phyloP scores from a whole-genome alignment of 2,797 vertebrate genomes.

The Buceros bicornis region DNA sequence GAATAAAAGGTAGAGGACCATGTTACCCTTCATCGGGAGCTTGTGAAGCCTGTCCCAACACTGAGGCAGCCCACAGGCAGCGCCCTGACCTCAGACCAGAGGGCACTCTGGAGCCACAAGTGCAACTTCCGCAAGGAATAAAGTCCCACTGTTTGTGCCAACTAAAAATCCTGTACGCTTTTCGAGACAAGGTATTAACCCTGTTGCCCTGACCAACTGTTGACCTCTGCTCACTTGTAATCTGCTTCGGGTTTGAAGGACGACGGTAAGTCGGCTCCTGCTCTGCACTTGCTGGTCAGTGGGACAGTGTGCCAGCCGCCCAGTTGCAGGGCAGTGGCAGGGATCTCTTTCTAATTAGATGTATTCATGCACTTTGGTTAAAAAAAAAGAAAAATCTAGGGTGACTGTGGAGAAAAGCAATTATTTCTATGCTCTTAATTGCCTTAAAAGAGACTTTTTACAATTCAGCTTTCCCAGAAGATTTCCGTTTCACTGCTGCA shows the following conservation, averaged over 20 bases:
- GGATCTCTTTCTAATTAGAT: background rate
- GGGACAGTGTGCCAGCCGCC: background rate
- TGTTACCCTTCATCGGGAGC: background rate
- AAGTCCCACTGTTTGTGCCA: slow-evolving; percentile 1
- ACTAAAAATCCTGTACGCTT: background rate
- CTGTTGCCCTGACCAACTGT: background rate
- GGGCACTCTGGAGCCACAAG: slow-evolving; percentile 35
- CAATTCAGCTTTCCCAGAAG: slow-evolving; percentile 7
- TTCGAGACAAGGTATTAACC: slow-evolving; percentile 39
- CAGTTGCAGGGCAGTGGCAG: background rate
- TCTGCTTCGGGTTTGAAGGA: slow-evolving; percentile 7
- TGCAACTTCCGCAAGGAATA: background rate
- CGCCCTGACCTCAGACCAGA: background rate
- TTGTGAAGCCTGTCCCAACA: background rate
- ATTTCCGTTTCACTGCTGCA: background rate
- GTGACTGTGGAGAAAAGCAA: background rate
- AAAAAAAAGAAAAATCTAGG: background rate
- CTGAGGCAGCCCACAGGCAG: background rate
- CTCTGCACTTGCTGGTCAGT: slow-evolving; percentile 18
- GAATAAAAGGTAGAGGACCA: background rate
- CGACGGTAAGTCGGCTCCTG: background rate
- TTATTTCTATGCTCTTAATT: background rate
- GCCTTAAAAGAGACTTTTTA: background rate
- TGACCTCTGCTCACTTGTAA: slow-evolving; percentile 20
- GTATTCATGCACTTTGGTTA: background rate